These are phyloP conservation scores for Oryzias curvinotus DNA, from an alignment of 2,113 vertebrate genomes.

Conservation along the genomic window DNA sequence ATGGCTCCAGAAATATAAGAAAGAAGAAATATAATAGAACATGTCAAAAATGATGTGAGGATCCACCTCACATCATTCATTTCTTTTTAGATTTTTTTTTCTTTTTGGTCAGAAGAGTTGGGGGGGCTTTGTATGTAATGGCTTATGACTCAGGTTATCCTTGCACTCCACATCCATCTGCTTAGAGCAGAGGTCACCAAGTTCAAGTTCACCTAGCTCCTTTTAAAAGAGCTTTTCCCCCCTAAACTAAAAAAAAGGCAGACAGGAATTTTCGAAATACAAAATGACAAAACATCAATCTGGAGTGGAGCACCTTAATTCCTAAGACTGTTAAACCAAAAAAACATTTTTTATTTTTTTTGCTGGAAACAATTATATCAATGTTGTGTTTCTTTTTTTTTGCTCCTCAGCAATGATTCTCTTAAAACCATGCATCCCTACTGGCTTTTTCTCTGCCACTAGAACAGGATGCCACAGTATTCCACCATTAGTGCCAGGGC, in stretches of 20 bases:
- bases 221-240: conserved; percentile 64
- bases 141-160: conserved; percentile 61
- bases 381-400: not conserved
- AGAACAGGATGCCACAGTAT: conserved; percentile 37
- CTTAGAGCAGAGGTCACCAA: conserved; percentile 57
- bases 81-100: conserved; percentile 55
- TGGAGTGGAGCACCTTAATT: conserved; percentile 3
- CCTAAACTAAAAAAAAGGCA: conserved; percentile 36
- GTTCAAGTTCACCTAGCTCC: conserved; percentile 47
- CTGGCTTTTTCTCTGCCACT: conserved; percentile 10
- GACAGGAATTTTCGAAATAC: conserved; percentile 27
- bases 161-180: conserved; percentile 75
- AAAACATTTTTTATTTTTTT: not conserved
- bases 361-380: not conserved
- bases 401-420: not conserved
- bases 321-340: conserved; percentile 6
- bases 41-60: not conserved
- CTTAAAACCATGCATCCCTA: conserved; percentile 1
- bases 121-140: conserved; percentile 74
- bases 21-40: conserved; percentile 1
- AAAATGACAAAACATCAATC: conserved; percentile 57
- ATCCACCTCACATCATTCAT: conserved; percentile 16
- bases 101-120: conserved; percentile 58
- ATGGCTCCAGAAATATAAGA: conserved; percentile 5
- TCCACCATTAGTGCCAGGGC: conserved; percentile 35